A percentile compares a stretch with the other conserved stretches of the same genome.
These are phyloP conservation scores for Heliconius sara DNA, from an alignment of 2,888 invertebrate genomes.

Conservation along the genomic window DNA sequence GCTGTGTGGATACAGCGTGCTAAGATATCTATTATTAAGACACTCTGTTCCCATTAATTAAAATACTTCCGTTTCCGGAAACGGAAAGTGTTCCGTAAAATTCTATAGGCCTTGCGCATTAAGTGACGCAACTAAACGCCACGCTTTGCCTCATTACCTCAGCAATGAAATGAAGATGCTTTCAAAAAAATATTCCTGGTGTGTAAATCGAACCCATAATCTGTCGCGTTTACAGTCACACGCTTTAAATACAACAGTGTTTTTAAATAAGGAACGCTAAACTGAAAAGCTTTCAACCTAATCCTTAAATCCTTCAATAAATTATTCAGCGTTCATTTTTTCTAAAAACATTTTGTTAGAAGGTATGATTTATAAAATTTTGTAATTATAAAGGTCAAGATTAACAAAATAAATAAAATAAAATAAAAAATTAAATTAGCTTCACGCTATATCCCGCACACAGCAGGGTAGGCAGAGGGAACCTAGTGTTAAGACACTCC, in stretches of 20 bases:
- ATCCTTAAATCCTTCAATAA: neutral
- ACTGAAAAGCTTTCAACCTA: constrained; percentile 2
- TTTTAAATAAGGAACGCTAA: neutral
- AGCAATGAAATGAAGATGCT: too few relatives aligned
- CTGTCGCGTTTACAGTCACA: too few relatives aligned
- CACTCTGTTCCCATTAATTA: too few relatives aligned
- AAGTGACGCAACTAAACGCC: neutral
- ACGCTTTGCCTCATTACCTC: neutral
- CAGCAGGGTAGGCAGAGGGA: too few relatives aligned
- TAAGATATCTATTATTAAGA: too few relatives aligned
- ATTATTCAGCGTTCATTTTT: constrained; percentile 1
- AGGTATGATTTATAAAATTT: neutral
- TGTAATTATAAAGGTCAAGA: neutral
- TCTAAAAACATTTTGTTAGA: neutral
- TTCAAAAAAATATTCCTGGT: neutral
- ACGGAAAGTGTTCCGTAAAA: too few relatives aligned
- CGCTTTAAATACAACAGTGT: neutral
- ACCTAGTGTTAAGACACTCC: too few relatives aligned
- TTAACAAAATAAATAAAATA: too few relatives aligned
- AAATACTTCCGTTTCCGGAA: too few relatives aligned
- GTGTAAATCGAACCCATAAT: neutral
- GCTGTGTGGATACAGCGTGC: too few relatives aligned
- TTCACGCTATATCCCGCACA: too few relatives aligned
- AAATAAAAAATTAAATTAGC: too few relatives aligned
- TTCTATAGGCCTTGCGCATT: neutral